These are phyloP conservation scores for Anableps anableps DNA, from an alignment of 2,797 vertebrate genomes.

Conservation along the genomic window DNA sequence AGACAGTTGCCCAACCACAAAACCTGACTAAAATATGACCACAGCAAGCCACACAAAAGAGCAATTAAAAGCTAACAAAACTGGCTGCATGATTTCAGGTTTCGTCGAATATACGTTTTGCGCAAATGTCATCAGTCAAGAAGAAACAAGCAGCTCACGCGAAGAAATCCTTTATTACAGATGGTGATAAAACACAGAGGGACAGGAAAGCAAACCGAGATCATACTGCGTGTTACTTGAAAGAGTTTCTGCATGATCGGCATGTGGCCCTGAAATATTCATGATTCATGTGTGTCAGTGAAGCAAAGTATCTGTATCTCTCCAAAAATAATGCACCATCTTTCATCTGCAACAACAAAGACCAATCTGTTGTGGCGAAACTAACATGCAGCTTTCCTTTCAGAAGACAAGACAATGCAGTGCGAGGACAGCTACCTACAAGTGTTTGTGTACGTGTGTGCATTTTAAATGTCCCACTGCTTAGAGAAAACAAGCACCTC, in stretches of 20 bases:
- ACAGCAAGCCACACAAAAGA: conserved; percentile 11
- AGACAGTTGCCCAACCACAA: conserved; percentile 2
- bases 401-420: conserved; percentile 23
- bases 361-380: conserved; percentile 35
- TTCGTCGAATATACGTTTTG: conserved; percentile 16
- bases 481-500: conserved; percentile 38
- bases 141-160: conserved; percentile 21
- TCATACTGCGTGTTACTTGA: not conserved
- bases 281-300: conserved; percentile 4
- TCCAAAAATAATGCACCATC: conserved; percentile 16
- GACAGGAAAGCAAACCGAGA: not conserved
- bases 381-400: conserved; percentile 30
- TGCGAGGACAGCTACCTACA: conserved; percentile 33
- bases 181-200: not conserved
- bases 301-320: conserved; percentile 19
- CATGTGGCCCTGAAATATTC: conserved; percentile 13
- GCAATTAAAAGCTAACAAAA: conserved; percentile 38
- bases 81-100: conserved; percentile 29
- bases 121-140: conserved; percentile 19
- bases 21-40: conserved; percentile 2
- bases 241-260: conserved; percentile 14
- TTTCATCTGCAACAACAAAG: conserved; percentile 44
- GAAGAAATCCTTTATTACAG: conserved; percentile 2
- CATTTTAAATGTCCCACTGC: conserved; percentile 23
- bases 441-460: not conserved